A percentile compares a stretch with the other conserved stretches of the same genome.
Conservation (phyloP, 2,113 vertebrate genomes). For the Dromiciops gliroides region DNA sequence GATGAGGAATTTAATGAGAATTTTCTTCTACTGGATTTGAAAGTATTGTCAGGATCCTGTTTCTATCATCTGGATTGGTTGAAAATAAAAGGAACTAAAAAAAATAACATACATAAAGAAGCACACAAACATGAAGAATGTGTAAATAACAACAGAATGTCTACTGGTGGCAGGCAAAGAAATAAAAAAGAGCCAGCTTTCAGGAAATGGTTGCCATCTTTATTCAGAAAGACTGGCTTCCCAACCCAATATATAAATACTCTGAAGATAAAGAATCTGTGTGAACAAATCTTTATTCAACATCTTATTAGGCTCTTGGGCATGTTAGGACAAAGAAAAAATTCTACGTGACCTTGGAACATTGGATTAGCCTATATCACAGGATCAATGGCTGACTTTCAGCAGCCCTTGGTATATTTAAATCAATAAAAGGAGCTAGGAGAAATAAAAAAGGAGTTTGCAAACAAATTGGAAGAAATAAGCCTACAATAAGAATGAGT, state of each 20-base stretch:
- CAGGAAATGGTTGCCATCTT: neutral
- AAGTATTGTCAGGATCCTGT: neutral
- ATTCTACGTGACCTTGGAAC: conserved; percentile 25
- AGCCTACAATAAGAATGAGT: neutral
- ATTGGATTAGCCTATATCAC: neutral
- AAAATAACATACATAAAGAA: conserved; percentile 62
- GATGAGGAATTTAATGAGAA: conserved; percentile 39
- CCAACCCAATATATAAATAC: neutral
- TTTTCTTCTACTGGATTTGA: neutral
- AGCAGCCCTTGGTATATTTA: neutral
- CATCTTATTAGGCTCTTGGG: neutral
- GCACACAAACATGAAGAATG: conserved; percentile 18
- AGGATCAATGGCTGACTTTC: neutral
- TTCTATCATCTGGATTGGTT: conserved; percentile 57
- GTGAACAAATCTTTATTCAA: neutral
- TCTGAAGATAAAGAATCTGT: neutral
- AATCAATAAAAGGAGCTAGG: conserved; percentile 27
- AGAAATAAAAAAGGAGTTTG: conserved; percentile 38
- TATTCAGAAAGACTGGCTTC: neutral
- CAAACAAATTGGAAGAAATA: conserved; percentile 26
- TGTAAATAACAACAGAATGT: conserved; percentile 56
- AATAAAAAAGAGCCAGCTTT: conserved; percentile 37
- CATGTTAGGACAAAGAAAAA: neutral
- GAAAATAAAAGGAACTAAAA: conserved; percentile 61
- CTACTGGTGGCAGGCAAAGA: conserved; percentile 32